Evolutionary conservation across 2,888 invertebrate species (phyloP), one percentile per base, ranked within the genome.

Genomic region (Agrilus mali): DNA sequence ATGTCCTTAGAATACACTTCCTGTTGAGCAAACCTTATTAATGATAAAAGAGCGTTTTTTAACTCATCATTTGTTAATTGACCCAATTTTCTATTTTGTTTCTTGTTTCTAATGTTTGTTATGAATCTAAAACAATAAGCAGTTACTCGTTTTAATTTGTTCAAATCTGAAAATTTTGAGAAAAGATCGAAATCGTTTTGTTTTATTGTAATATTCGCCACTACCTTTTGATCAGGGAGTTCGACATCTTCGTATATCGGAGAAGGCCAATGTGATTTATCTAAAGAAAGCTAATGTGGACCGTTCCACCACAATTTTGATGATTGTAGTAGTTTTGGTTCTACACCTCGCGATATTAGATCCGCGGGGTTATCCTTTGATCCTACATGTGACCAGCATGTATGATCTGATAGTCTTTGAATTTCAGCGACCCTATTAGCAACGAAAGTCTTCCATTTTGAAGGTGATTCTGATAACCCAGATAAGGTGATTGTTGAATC

Each of bases 401-500:
- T 14, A 7, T 13, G 13, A 43, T 41, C 38, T 27, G 46, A 27
- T 36, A 31, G 27, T 13, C 27, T 15, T 17, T 44, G 33, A 17
- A 47, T 47, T 42, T 52, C 44, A 12, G 48, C 35, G 4, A 51
- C 50, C 15, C 54, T 32, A 40, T 52, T 52, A 7, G 45, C 41
- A 0, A 54, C 54, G 35, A 53, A 55, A 1, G 50, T 47, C 40
- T 50, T 47, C 53, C 52, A 53, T 5, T 43, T 27, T n/a, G 32
- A 20, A 31, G 53, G 48, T 12, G 46, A 36, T 22, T 47, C 32
- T 12, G 20, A 15, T 8, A 57, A 42, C 57, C 58, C 60, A 32
- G 49, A 47, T 2, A 60, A 42, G 2, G 52, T 53, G 7, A 60
- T 53, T 27, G 52, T 53, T 0, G 56, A 58, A 43, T 60, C 59